These are phyloP conservation scores for Netelia fuscicornis DNA, from an alignment of 2,888 invertebrate species.

Conservation along the genomic window DNA sequence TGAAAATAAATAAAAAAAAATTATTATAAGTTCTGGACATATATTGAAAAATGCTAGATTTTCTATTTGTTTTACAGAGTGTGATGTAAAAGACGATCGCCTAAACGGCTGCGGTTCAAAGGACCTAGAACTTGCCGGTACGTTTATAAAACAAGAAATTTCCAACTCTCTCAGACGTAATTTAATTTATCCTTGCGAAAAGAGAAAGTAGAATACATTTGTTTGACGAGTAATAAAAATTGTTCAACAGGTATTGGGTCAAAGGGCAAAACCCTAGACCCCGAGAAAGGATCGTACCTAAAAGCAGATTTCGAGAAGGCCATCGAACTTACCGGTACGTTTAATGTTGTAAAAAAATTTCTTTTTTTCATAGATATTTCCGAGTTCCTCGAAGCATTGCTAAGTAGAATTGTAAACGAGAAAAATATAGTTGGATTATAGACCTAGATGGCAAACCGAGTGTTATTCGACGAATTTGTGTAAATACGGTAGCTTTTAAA, in stretches of 20 bases:
- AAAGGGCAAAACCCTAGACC: constrained; percentile 87
- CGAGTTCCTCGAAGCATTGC: background rate
- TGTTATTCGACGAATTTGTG: constrained; percentile 44
- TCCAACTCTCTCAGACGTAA: background rate
- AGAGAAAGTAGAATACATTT: no score
- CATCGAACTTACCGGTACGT: constrained; percentile 92
- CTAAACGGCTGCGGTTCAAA: constrained; percentile 92
- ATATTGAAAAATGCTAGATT: constrained; percentile 1
- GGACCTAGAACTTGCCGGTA: constrained; percentile 89
- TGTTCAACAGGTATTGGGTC: constrained; percentile 86
- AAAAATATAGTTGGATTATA: constrained; percentile 26
- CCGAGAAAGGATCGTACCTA: constrained; percentile 89
- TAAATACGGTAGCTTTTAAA: constrained; percentile 25
- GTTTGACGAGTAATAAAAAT: background rate
- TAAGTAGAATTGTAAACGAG: constrained; percentile 20
- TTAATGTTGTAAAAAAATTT: constrained; percentile 15
- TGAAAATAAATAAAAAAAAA: background rate
- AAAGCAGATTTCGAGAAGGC: constrained; percentile 95
- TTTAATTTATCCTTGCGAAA: no score
- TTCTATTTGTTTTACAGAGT: constrained; percentile 86
- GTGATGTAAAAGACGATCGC: constrained; percentile 95
- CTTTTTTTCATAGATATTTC: background rate
- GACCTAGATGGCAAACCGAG: constrained; percentile 3
- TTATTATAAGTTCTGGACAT: constrained; percentile 5
- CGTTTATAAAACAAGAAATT: constrained; percentile 62